Evolutionary conservation across 2,888 invertebrate species (phyloP).

Genomic region (Dolichomitus sp.): DNA sequence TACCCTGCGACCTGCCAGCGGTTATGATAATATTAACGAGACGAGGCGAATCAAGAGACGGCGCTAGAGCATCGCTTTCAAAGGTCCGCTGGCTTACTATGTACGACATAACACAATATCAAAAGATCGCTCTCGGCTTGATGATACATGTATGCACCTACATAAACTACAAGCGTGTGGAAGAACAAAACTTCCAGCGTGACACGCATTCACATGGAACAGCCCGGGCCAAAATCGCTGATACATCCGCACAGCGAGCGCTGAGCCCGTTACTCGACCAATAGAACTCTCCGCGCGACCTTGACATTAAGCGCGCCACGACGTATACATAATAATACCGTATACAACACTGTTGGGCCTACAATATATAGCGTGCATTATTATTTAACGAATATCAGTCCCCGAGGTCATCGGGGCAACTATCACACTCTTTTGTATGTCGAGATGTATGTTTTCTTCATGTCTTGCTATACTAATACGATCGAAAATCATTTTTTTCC

Average conservation of each 20-base stretch:
- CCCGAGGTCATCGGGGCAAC: constrained; percentile 5
- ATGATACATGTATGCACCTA: neutral
- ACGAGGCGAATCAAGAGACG: constrained; percentile 16
- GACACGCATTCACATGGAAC: neutral
- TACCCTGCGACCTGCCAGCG: constrained; percentile 2
- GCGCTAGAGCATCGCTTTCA: neutral
- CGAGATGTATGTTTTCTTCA: neutral
- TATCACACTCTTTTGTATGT: neutral
- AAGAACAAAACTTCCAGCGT: neutral
- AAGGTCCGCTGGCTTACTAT: neutral
- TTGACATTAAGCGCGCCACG: constrained; percentile 39
- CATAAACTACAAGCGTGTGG: neutral
- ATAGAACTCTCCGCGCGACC: constrained; percentile 26
- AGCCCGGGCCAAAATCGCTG: constrained; percentile 5
- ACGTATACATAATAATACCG: neutral
- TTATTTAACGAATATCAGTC: constrained; percentile 7
- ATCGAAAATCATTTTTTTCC: neutral
- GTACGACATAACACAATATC: constrained; percentile 1
- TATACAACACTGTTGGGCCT: neutral
- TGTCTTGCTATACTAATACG: neutral
- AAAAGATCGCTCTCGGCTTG: neutral
- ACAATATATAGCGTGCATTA: neutral
- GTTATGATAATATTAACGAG: constrained; percentile 21
- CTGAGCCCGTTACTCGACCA: constrained; percentile 29
- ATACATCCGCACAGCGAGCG: neutral